Evolutionary conservation across 2,797 vertebrate genomes (phyloP), one percentile per base, ranked within the genome.

Genomic region (Gobio occitaniae): DNA sequence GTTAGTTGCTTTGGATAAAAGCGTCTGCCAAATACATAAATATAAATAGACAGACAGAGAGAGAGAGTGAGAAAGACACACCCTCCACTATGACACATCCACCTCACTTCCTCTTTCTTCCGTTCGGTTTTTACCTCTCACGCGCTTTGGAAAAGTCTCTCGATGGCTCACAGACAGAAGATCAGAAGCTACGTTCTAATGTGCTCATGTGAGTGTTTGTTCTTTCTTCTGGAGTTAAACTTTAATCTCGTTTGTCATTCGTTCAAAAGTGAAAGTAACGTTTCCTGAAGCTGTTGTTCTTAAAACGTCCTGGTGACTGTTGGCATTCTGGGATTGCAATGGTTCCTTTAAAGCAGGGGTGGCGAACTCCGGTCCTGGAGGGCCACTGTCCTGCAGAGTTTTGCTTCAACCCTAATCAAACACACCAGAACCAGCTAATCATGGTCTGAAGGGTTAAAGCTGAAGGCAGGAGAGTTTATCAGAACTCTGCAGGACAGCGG

Each of bases 151-250:
- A 0, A 36, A 7, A 17, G 16, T 17, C 1, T 29, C 61, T 2
- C 16, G 16, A 68, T 68, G 32, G 8, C 3, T 0, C 3, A 4
- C 7, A 36, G 4, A 19, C 1, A 0, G 2, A 19, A 2, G 8
- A 19, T 38, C 32, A 19, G 8, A 11, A 19, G 16, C 3, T 38
- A 0, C 6, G 0, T 68, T 1, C 1, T 68, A 2, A 19, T 68
- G 16, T 68, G 32, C 2, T 1, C 32, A 19, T 68, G 65, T 68
- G 10, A 68, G 65, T 68, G 16, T 68, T 68, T 38, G 15, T 11
- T 65, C 48, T 50, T 38, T 38, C 32, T 38, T 36, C 9, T 38
- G 65, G 65, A 7, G 17, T 38, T 38, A 19, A 16, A 66, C 15
- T 3, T 36, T 41, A 1, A 9, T 17, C 65, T 8, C 2, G 17